Conservation (phyloP, 2,113 vertebrate genomes). For the Menura novaehollandiae region DNA sequence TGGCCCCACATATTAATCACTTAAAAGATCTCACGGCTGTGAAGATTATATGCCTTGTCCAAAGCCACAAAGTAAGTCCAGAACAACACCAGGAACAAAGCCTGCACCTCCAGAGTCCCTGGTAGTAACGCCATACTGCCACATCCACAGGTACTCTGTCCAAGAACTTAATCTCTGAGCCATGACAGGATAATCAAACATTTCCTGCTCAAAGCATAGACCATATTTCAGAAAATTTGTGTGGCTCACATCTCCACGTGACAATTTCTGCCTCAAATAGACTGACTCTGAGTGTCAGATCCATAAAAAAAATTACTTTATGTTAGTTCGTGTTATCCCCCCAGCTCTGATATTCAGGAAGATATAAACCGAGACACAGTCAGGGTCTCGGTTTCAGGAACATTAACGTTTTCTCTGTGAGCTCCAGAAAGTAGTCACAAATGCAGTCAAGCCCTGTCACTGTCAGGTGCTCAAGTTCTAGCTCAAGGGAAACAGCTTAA, state of each 20-base stretch:
- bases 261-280: background rate
- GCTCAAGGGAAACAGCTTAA: background rate
- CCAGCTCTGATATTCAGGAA: background rate
- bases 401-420: background rate
- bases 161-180: background rate
- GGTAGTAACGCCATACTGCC: too few relatives aligned
- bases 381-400: background rate
- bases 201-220: background rate
- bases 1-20: background rate
- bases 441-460: background rate
- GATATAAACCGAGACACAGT: background rate
- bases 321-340: background rate
- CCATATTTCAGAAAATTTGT: background rate
- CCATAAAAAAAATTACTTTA: background rate
- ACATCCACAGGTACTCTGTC: background rate
- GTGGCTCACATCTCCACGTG: fast-evolving
- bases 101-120: background rate
- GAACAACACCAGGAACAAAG: background rate
- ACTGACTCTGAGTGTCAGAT: background rate
- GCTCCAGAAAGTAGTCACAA: background rate
- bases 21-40: background rate
- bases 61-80: background rate
- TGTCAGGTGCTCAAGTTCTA: background rate
- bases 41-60: background rate
- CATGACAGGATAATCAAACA: background rate